phyloP scores from a whole-genome alignment of 2,113 vertebrate genomes.

The Scomber colias region DNA sequence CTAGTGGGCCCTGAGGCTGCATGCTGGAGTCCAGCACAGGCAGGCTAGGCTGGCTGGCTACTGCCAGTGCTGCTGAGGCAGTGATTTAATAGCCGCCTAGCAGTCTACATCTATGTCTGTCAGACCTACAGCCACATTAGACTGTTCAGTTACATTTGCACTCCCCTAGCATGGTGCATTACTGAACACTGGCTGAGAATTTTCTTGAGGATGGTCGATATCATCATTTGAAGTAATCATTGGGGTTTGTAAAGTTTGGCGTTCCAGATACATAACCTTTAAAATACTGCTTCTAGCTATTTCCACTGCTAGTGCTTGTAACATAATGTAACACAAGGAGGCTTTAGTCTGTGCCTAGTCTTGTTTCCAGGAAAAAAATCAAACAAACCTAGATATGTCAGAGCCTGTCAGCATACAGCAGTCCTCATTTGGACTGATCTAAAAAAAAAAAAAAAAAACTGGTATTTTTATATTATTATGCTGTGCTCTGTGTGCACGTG shows the following conservation, averaged over 20 bases:
- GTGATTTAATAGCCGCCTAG: slow-evolving; percentile 58
- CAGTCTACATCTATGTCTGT: slow-evolving; percentile 34
- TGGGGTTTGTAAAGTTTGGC: slow-evolving; percentile 15
- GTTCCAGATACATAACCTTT: slow-evolving; percentile 32
- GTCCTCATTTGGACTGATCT: slow-evolving; percentile 49
- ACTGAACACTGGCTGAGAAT: slow-evolving; percentile 18
- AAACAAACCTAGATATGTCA: slow-evolving; percentile 60
- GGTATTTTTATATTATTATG: slow-evolving; percentile 5
- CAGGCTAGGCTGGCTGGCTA: slow-evolving; percentile 51
- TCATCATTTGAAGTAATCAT: slow-evolving; percentile 2
- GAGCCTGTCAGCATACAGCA: slow-evolving; percentile 46
- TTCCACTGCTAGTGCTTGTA: slow-evolving; percentile 18
- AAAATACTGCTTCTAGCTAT: slow-evolving; percentile 19
- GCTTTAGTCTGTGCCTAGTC: slow-evolving; percentile 32
- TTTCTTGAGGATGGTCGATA: slow-evolving; percentile 1
- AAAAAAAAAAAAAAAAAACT: background rate
- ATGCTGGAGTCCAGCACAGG: slow-evolving; percentile 59
- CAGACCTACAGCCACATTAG: slow-evolving; percentile 41
- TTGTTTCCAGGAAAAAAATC: slow-evolving; percentile 52
- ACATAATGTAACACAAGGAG: slow-evolving; percentile 9
- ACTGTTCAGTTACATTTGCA: slow-evolving; percentile 39
- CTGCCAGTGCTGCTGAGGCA: slow-evolving; percentile 51
- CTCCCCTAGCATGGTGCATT: slow-evolving; percentile 34
- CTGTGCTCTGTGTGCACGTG: slow-evolving; percentile 15
- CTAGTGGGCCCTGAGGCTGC: slow-evolving; percentile 71